A percentile compares a stretch with the other conserved stretches of the same genome.
Evolutionary conservation across 2,113 vertebrate species (phyloP).

Genomic region (Ranitomeya variabilis): DNA sequence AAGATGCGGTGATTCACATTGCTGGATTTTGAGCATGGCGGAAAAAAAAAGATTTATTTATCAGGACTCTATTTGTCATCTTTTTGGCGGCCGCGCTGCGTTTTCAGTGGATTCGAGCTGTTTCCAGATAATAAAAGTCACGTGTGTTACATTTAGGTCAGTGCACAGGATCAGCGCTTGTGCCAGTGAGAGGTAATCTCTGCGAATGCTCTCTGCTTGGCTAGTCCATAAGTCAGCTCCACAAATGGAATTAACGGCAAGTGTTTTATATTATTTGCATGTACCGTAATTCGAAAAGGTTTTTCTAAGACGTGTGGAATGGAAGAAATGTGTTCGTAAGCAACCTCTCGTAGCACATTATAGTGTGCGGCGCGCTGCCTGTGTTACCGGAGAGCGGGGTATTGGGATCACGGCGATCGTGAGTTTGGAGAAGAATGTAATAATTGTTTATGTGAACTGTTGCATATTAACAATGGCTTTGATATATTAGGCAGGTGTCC

Average conservation of each 20-base stretch:
- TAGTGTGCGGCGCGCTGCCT: not conserved
- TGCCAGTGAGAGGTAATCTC: conserved; percentile 30
- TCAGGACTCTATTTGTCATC: conserved; percentile 27
- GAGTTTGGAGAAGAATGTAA: not conserved
- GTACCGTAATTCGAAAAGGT: conserved; percentile 24
- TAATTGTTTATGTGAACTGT: not conserved
- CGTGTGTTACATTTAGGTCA: conserved; percentile 16
- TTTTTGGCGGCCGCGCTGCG: not conserved
- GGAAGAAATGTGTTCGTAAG: not conserved
- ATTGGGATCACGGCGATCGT: not conserved
- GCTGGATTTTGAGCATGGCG: not conserved
- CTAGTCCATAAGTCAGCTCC: conserved; percentile 13
- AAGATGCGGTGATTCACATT: not conserved
- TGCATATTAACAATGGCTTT: too few relatives aligned
- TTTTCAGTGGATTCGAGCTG: not conserved
- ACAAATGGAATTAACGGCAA: conserved; percentile 25
- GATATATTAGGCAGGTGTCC: too few relatives aligned
- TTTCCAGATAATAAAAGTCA: conserved; percentile 44
- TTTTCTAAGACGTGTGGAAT: conserved; percentile 14
- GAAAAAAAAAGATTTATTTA: conserved; percentile 6
- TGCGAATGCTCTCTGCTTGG: conserved; percentile 8
- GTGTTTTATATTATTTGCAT: conserved; percentile 42
- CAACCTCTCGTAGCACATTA: not conserved
- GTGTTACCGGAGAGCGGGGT: not conserved
- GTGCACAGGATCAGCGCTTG: not conserved